phyloP scores from a whole-genome alignment of 2,888 invertebrate species.

The Oxyscelio sp. region DNA sequence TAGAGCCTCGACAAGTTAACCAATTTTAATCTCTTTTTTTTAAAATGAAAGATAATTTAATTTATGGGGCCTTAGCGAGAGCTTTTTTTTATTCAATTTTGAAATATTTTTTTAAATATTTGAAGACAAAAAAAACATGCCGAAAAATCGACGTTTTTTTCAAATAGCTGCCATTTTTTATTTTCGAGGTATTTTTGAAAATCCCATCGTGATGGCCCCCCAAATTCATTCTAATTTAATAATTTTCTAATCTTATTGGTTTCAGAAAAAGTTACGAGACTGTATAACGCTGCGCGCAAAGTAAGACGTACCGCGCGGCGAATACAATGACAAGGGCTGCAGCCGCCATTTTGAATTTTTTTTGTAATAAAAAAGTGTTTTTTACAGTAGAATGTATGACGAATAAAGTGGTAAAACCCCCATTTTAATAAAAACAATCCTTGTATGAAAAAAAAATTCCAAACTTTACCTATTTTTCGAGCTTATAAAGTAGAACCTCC shows the following conservation, averaged over 20 bases:
- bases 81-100: constrained; percentile 5
- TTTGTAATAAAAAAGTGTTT: constrained; percentile 1
- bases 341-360: not conserved
- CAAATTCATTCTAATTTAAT: constrained; percentile 1
- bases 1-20: not conserved
- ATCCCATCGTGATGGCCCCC: constrained; percentile 5
- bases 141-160: constrained; percentile 1
- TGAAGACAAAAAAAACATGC: constrained; percentile 1
- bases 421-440: not conserved
- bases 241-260: not conserved
- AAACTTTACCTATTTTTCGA: constrained; percentile 1
- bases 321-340: not conserved
- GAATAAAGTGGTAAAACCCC: not conserved
- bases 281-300: not conserved
- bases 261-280: not conserved
- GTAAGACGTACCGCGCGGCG: not conserved
- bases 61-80: not conserved
- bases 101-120: constrained; percentile 2
- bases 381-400: not conserved
- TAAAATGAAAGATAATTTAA: constrained; percentile 2
- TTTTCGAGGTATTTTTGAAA: not conserved
- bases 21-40: constrained; percentile 2
- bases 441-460: not conserved
- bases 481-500: constrained; percentile 12
- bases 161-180: not conserved